phyloP scores from a whole-genome alignment of 1,140 invertebrate species.

The Acromyrmex charruanus region DNA sequence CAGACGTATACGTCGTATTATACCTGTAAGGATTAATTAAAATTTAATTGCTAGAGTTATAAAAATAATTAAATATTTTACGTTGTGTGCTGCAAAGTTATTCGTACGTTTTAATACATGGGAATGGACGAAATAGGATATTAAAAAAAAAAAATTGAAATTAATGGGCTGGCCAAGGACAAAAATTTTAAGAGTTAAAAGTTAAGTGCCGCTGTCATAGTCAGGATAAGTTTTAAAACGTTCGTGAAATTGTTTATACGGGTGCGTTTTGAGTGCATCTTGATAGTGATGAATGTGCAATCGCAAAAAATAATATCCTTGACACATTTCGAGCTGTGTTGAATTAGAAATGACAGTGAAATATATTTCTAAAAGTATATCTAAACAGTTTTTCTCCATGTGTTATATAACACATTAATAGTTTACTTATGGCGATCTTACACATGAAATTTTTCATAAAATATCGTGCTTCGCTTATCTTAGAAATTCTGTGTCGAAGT shows the following conservation, averaged over 20 bases:
- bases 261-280: background rate
- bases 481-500: background rate
- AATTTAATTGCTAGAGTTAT: conserved; percentile 2
- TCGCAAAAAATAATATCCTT: conserved; percentile 31
- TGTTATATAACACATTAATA: background rate
- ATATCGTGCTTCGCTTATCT: background rate
- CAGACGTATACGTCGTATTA: too few relatives aligned
- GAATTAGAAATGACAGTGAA: background rate
- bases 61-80: background rate
- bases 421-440: conserved; percentile 1
- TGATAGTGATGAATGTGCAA: background rate
- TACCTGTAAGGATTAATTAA: background rate
- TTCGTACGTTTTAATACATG: background rate
- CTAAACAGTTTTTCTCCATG: background rate
- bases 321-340: background rate
- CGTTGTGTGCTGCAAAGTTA: background rate
- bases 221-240: background rate
- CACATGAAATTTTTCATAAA: conserved; percentile 14
- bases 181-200: conserved; percentile 36
- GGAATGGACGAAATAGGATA: background rate
- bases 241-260: conserved; percentile 27
- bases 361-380: too few relatives aligned
- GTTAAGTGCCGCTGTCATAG: background rate
- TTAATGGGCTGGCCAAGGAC: too few relatives aligned
- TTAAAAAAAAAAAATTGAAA: background rate